A percentile compares a stretch with the other conserved stretches of the same genome.
Evolutionary conservation across 2,113 vertebrate species (phyloP).

Genomic region (Brachyistius frenatus): DNA sequence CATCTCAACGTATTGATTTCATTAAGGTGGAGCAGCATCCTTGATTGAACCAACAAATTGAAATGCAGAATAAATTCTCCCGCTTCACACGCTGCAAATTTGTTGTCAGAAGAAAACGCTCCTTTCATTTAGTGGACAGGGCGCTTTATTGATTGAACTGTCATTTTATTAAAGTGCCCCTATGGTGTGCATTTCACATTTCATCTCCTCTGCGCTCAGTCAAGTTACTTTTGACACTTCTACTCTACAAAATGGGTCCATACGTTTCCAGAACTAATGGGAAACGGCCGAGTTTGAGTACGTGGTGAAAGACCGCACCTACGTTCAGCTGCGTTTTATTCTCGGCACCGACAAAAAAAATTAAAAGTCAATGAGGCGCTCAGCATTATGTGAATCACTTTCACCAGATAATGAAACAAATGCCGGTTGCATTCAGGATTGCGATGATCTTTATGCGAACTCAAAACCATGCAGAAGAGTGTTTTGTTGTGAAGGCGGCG

Average conservation of each 20-base stretch:
- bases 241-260: too few relatives aligned
- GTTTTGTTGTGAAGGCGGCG: neutral
- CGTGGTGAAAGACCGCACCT: too few relatives aligned
- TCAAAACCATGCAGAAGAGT: neutral
- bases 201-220: neutral
- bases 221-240: neutral
- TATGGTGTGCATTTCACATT: neutral
- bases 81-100: constrained; percentile 6
- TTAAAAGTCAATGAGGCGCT: constrained; percentile 12
- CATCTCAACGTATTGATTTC: constrained; percentile 30
- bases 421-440: neutral
- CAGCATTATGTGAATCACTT: constrained; percentile 13
- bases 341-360: too few relatives aligned
- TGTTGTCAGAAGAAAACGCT: constrained; percentile 18
- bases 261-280: too few relatives aligned
- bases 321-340: neutral
- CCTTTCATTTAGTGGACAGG: constrained; percentile 18
- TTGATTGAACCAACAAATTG: constrained; percentile 30
- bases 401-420: neutral
- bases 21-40: constrained; percentile 31
- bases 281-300: too few relatives aligned
- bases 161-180: neutral
- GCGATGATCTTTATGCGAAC: neutral
- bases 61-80: neutral
- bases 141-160: constrained; percentile 29